Percentiles rank a stretch among this genome's conserved stretches.
phyloP scores from a whole-genome alignment of 2,113 vertebrate genomes.

The Embiotoca jacksoni region DNA sequence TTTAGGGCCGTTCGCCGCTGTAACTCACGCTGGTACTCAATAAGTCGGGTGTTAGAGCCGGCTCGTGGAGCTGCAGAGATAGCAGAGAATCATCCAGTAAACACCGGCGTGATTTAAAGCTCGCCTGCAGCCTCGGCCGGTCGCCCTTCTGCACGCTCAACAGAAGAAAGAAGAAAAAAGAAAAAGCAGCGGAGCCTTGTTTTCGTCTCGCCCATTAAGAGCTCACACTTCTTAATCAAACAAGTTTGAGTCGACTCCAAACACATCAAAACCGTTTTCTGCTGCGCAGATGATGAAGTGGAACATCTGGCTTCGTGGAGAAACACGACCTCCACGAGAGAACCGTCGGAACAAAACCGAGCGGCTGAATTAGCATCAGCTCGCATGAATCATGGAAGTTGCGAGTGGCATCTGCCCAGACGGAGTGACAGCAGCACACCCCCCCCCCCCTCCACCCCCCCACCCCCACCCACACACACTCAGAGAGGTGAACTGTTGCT shows the following conservation, averaged over 20 bases:
- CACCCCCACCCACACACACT: background rate
- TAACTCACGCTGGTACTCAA: conserved; percentile 44
- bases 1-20: conserved; percentile 27
- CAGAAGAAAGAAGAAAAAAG: background rate
- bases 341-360: background rate
- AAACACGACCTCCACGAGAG: conserved; percentile 15
- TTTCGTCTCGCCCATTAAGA: conserved; percentile 6
- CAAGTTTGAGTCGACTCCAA: conserved; percentile 7
- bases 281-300: conserved; percentile 21
- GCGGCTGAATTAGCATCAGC: conserved; percentile 23
- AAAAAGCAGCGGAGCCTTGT: background rate
- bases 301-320: conserved; percentile 34
- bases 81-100: conserved; percentile 49
- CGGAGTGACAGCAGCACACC: conserved; percentile 13
- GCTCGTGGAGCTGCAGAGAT: conserved; percentile 24
- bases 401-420: conserved; percentile 15
- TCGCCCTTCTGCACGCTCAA: conserved; percentile 6
- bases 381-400: conserved; percentile 8
- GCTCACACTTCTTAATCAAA: background rate
- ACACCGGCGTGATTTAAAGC: conserved; percentile 37
- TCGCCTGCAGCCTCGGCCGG: background rate
- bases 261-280: conserved; percentile 19
- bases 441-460: too few species aligned
- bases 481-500: background rate
- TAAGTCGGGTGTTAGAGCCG: conserved; percentile 37